Evolutionary conservation across 1,140 invertebrate species (phyloP).

Genomic region (Anastrepha obliqua): DNA sequence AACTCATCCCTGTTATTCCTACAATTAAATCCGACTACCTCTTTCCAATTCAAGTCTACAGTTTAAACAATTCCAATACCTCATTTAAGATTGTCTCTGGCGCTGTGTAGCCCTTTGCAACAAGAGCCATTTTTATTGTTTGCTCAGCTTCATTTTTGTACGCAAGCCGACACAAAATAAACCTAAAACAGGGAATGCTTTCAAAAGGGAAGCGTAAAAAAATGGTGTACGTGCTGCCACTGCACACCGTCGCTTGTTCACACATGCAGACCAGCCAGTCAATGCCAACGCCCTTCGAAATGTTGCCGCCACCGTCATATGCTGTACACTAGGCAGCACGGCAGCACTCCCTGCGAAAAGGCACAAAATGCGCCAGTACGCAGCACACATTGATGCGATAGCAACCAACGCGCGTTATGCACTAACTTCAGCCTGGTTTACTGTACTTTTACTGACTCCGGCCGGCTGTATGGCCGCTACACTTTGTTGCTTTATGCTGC

Average conservation of each 20-base stretch:
- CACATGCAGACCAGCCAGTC: background rate
- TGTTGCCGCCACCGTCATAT: background rate
- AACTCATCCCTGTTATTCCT: too few relatives aligned
- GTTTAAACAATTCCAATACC: background rate
- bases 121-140: conserved; percentile 40
- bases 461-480: background rate
- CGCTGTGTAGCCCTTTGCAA: background rate
- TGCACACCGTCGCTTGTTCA: background rate
- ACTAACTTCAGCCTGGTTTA: conserved; percentile 41
- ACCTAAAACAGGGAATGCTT: conserved; percentile 12
- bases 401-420: conserved; percentile 31
- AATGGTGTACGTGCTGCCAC: conserved; percentile 11
- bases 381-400: background rate
- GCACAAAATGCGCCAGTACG: conserved; percentile 33
- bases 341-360: background rate
- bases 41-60: too few relatives aligned
- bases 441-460: conserved; percentile 49
- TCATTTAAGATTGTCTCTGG: too few relatives aligned
- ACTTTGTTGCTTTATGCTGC: conserved; percentile 20
- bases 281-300: conserved; percentile 39
- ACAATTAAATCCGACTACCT: too few relatives aligned
- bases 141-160: conserved; percentile 23
- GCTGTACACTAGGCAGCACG: background rate
- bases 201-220: conserved; percentile 36
- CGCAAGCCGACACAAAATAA: background rate